These are phyloP conservation scores for Sebastes iracundus DNA, from an alignment of 2,797 vertebrate species.

Conservation along the genomic window DNA sequence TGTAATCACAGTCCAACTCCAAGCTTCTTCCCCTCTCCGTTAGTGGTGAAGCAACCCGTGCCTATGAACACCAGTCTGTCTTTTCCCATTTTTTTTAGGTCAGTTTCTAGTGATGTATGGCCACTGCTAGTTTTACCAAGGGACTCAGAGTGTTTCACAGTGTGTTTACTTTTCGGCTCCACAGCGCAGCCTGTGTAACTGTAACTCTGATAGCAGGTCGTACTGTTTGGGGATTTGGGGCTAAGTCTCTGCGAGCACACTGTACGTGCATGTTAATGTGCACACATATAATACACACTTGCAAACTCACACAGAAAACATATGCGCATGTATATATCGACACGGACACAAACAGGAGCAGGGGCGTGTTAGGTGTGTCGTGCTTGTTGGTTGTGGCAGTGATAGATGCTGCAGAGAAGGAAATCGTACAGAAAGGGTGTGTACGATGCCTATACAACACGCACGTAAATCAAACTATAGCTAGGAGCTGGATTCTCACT, in stretches of 20 bases:
- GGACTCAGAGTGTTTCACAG: constrained; percentile 49
- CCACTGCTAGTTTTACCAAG: constrained; percentile 52
- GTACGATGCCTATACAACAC: constrained; percentile 19
- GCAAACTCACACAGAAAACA: constrained; percentile 6
- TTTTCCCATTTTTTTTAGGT: constrained; percentile 57
- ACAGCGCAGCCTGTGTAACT: constrained; percentile 48
- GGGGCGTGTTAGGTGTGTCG: constrained; percentile 3
- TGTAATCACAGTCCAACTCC: constrained; percentile 15
- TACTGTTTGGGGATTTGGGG: constrained; percentile 59
- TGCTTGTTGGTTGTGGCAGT: constrained; percentile 51
- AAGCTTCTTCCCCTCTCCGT: constrained; percentile 5
- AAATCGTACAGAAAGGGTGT: constrained; percentile 29
- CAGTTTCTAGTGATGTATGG: constrained; percentile 70
- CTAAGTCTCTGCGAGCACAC: constrained; percentile 27
- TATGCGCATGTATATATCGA: not conserved
- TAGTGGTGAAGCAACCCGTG: not conserved
- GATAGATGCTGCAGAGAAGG: constrained; percentile 62
- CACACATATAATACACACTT: not conserved
- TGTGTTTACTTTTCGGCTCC: constrained; percentile 69
- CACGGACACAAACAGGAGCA: not conserved
- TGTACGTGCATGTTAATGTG: constrained; percentile 12
- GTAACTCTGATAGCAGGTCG: constrained; percentile 55
- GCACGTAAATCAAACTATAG: constrained; percentile 53
- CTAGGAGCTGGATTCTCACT: not conserved
- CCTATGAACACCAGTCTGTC: constrained; percentile 57